These are phyloP conservation scores for Pipistrellus kuhlii DNA, from an alignment of 2,797 vertebrate species.

Conservation along the genomic window DNA sequence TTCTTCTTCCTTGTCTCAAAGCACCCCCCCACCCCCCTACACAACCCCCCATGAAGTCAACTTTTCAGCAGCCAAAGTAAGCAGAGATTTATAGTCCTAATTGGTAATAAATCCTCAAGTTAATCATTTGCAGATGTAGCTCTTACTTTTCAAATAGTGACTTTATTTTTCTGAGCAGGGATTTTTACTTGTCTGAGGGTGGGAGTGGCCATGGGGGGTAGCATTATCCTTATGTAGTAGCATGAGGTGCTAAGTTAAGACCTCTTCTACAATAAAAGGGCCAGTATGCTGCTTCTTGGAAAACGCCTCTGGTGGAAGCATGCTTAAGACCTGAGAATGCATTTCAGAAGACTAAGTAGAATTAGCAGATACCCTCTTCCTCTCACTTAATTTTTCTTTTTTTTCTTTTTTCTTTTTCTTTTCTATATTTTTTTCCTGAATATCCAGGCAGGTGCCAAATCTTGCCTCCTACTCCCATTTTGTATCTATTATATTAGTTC, in stretches of 20 bases:
- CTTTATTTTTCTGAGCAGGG: conserved; percentile 23
- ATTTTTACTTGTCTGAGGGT: background rate
- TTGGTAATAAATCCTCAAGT: conserved; percentile 66
- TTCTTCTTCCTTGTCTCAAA: conserved; percentile 55
- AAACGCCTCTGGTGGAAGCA: background rate
- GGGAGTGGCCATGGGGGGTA: background rate
- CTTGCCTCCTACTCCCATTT: background rate
- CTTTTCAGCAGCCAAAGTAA: conserved; percentile 63
- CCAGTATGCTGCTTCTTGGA: background rate
- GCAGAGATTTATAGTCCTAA: conserved; percentile 71
- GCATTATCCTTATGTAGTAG: background rate
- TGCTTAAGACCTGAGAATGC: background rate
- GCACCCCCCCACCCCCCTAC: background rate
- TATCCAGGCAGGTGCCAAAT: background rate
- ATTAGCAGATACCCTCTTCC: background rate
- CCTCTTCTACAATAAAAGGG: conserved; percentile 26
- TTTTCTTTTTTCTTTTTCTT: background rate
- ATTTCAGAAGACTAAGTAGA: background rate
- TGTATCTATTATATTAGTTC: background rate
- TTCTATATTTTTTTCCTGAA: background rate
- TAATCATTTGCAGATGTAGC: conserved; percentile 66
- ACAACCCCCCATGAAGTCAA: conserved; percentile 15
- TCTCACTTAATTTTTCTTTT: background rate
- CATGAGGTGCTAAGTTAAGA: background rate
- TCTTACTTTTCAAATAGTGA: conserved; percentile 45